A percentile compares a stretch with the other conserved stretches of the same genome.
These are phyloP conservation scores for Drosophila austrosaltans DNA, from an alignment of 2,888 invertebrate genomes.

Conservation along the genomic window DNA sequence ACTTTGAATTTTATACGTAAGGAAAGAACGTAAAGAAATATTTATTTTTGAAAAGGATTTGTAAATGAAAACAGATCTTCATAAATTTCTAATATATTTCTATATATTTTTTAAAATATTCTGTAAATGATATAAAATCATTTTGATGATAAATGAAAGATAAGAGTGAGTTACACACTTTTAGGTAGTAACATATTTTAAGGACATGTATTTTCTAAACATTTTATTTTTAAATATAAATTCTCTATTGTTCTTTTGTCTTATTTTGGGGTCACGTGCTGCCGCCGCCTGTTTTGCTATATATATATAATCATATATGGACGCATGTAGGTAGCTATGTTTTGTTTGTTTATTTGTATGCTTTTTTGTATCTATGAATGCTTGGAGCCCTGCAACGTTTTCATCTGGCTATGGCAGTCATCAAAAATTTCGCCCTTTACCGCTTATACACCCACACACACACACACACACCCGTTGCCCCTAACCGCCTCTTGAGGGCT, in stretches of 20 bases:
- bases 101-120: no score
- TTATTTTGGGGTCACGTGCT: conserved; percentile 30
- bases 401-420: conserved; percentile 56
- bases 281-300: conserved; percentile 34
- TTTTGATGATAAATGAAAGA: no score
- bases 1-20: no score
- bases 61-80: no score
- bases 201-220: conserved; percentile 1
- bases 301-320: conserved; percentile 21
- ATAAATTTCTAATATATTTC: no score
- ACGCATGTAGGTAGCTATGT: conserved; percentile 12
- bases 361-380: not conserved
- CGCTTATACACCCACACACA: not conserved
- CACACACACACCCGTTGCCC: no score
- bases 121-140: no score
- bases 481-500: conserved; percentile 34
- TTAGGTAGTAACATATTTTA: not conserved
- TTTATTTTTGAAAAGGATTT: no score
- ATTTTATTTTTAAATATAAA: not conserved
- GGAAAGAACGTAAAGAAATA: no score
- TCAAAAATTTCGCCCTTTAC: conserved; percentile 39
- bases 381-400: conserved; percentile 27
- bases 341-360: not conserved
- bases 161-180: not conserved
- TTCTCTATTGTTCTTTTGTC: conserved; percentile 16